Evolutionary conservation across 2,113 vertebrate genomes (phyloP).

Genomic region (Xiphophorus couchianus): DNA sequence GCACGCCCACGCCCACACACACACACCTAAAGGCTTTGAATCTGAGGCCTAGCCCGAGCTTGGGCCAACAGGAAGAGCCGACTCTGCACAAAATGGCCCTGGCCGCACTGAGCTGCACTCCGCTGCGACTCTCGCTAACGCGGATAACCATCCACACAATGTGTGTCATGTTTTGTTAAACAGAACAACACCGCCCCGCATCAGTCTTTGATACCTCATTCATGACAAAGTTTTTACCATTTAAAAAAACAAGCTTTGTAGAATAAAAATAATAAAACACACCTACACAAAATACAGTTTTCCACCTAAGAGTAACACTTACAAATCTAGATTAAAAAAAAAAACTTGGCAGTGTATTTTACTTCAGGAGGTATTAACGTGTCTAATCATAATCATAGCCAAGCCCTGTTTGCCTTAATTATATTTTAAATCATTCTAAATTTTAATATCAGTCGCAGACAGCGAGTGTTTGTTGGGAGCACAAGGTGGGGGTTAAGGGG

Average conservation of each 20-base stretch:
- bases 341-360: neutral
- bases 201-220: conserved; percentile 39
- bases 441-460: conserved; percentile 63
- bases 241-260: neutral
- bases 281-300: neutral
- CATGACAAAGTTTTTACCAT: conserved; percentile 33
- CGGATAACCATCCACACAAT: conserved; percentile 26
- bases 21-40: conserved; percentile 82
- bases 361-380: neutral
- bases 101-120: conserved; percentile 78
- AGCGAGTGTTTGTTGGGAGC: conserved; percentile 42
- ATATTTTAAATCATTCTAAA: conserved; percentile 40
- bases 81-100: conserved; percentile 88
- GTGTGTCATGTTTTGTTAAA: conserved; percentile 77
- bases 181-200: conserved; percentile 61
- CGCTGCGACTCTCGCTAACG: conserved; percentile 82
- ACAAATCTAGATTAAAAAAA: neutral
- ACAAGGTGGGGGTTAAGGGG: conserved; percentile 29
- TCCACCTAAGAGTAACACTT: neutral
- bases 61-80: conserved; percentile 92
- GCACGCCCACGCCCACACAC: conserved; percentile 41
- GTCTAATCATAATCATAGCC: conserved; percentile 6
- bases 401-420: neutral
- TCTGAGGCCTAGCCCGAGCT: conserved; percentile 93
- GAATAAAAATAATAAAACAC: conserved; percentile 1